phyloP scores from a whole-genome alignment of 2,113 vertebrate species.

The Micronycteris hirsuta region DNA sequence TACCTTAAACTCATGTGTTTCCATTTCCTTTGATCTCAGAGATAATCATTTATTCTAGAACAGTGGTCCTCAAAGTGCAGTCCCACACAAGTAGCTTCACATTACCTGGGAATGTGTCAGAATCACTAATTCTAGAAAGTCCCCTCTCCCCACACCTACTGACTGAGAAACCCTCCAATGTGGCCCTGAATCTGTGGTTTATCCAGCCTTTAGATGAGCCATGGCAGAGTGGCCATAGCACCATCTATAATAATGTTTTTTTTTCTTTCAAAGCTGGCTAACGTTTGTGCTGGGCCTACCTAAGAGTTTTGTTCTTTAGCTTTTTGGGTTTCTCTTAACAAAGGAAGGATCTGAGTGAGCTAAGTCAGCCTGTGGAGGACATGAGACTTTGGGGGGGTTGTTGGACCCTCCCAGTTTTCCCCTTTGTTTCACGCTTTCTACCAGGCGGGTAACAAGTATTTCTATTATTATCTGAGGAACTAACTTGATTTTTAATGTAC shows the following conservation, averaged over 20 bases:
- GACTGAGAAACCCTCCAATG: not conserved
- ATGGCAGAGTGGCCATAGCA: not conserved
- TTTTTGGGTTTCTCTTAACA: not conserved
- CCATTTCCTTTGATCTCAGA: not conserved
- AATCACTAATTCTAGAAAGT: not conserved
- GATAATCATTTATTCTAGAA: not conserved
- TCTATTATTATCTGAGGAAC: not conserved
- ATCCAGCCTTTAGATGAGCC: not conserved
- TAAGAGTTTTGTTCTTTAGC: not conserved
- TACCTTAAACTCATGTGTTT: not conserved
- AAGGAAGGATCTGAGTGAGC: not conserved
- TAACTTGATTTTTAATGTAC: not conserved
- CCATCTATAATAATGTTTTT: not conserved
- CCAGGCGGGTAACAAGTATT: not conserved
- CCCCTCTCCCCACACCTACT: no score
- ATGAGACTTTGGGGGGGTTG: not conserved
- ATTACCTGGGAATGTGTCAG: not conserved
- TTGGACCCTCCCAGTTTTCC: not conserved
- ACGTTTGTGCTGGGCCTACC: not conserved
- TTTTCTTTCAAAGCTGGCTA: not conserved
- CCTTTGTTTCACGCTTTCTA: not conserved
- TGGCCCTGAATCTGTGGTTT: not conserved
- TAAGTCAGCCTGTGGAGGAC: not conserved
- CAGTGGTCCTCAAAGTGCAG: not conserved
- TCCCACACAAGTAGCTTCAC: not conserved